Conservation (phyloP, 2,888 invertebrate genomes). For the Venusia cambrica region DNA sequence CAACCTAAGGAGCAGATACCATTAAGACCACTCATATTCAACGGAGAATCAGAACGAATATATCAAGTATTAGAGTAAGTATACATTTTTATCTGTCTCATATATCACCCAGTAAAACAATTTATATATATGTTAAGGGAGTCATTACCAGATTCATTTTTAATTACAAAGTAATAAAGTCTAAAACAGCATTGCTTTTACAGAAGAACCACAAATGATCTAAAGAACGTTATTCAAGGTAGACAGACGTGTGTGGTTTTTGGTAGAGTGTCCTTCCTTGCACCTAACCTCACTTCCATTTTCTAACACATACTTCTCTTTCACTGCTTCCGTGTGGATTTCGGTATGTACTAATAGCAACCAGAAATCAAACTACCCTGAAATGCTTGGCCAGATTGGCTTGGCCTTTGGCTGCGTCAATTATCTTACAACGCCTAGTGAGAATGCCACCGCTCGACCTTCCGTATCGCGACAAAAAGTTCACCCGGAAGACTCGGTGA, state of each 20-base stretch:
- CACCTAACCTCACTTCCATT: slow-evolving; percentile 33
- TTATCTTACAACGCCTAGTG: slow-evolving; percentile 64
- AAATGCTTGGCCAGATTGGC: slow-evolving; percentile 78
- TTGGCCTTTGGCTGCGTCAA: slow-evolving; percentile 78
- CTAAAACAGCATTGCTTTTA: slow-evolving; percentile 51
- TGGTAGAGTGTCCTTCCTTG: slow-evolving; percentile 30
- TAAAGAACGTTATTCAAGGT: slow-evolving; percentile 78
- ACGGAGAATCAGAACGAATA: slow-evolving; percentile 83
- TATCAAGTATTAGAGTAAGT: slow-evolving; percentile 89
- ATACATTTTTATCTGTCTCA: slow-evolving; percentile 23
- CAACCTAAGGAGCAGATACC: slow-evolving; percentile 88
- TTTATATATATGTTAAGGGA: slow-evolving; percentile 19
- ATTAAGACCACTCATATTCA: slow-evolving; percentile 86
- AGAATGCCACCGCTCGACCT: slow-evolving; percentile 38
- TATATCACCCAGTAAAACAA: slow-evolving; percentile 30
- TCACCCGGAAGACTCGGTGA: slow-evolving; percentile 65
- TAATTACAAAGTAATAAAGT: slow-evolving; percentile 11
- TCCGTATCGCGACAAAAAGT: slow-evolving; percentile 61
- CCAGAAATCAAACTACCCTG: slow-evolving; percentile 77
- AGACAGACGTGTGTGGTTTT: slow-evolving; percentile 70
- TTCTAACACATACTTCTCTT: slow-evolving; percentile 46
- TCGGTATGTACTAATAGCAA: slow-evolving; percentile 62
- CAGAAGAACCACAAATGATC: slow-evolving; percentile 79
- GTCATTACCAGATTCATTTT: slow-evolving; percentile 19
- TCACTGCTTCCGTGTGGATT: slow-evolving; percentile 54